A percentile compares a stretch with the other conserved stretches of the same genome.
These are phyloP conservation scores for Nannoperca australis DNA, from an alignment of 2,797 vertebrate genomes.

Conservation along the genomic window DNA sequence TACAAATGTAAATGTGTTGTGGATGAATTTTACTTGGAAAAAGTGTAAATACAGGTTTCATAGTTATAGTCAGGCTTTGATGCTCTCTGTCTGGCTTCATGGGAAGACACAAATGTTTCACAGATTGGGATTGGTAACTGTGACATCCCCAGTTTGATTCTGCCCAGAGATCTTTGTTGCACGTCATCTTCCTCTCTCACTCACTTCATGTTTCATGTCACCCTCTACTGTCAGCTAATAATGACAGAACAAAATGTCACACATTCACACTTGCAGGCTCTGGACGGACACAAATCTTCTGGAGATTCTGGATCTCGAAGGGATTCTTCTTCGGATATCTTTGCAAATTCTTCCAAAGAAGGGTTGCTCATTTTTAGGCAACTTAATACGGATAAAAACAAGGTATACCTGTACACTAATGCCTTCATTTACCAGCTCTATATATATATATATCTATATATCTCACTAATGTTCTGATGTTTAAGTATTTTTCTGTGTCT, in stretches of 20 bases:
- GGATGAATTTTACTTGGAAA: background rate
- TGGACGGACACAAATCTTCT: slow-evolving; percentile 90
- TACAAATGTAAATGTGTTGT: slow-evolving; percentile 1
- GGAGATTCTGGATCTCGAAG: slow-evolving; percentile 93
- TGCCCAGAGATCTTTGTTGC: slow-evolving; percentile 1
- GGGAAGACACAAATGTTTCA: slow-evolving; percentile 1
- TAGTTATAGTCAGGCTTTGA: background rate
- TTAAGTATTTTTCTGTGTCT: slow-evolving; percentile 6
- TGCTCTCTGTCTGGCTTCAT: background rate
- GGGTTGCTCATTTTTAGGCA: slow-evolving; percentile 95
- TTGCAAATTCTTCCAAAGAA: slow-evolving; percentile 93
- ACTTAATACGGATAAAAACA: slow-evolving; percentile 93
- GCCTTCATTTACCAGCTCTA: background rate
- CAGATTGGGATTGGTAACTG: background rate
- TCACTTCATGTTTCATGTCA: slow-evolving; percentile 8
- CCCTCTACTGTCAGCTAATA: background rate
- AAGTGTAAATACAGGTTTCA: background rate
- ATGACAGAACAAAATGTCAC: background rate
- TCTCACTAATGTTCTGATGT: background rate
- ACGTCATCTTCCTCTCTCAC: slow-evolving; percentile 8
- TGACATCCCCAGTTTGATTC: slow-evolving; percentile 12
- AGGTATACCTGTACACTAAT: slow-evolving; percentile 83
- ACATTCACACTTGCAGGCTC: slow-evolving; percentile 77
- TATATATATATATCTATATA: background rate
- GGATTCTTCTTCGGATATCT: slow-evolving; percentile 93